Evolutionary conservation across 2,113 vertebrate species (phyloP).

Genomic region (Columba livia): DNA sequence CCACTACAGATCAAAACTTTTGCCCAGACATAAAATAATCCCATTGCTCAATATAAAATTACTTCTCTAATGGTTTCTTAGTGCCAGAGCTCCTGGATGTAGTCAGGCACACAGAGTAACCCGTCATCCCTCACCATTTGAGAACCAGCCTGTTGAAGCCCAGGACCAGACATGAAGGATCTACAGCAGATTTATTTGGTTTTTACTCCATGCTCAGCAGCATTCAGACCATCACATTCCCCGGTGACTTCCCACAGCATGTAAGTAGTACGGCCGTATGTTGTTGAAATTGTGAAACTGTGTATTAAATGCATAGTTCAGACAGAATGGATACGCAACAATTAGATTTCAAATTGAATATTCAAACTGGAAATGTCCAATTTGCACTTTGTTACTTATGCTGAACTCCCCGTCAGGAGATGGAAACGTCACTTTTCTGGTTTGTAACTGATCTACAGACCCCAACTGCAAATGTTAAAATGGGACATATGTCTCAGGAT

Average conservation of each 20-base stretch:
- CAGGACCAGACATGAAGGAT: not conserved
- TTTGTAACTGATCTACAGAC: not conserved
- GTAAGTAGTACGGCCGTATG: rapidly evolving
- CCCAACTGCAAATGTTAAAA: not conserved
- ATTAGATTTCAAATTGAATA: rapidly evolving
- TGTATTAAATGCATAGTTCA: not conserved
- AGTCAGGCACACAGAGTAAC: not conserved
- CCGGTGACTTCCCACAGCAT: not conserved
- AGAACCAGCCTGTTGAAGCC: not conserved
- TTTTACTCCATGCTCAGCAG: not conserved
- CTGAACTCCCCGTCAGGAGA: not conserved
- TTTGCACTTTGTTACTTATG: not conserved
- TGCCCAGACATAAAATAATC: slow-evolving; percentile 28
- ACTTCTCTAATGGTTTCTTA: not conserved
- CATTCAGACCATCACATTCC: rapidly evolving
- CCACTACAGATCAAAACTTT: slow-evolving; percentile 12
- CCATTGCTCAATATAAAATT: not conserved
- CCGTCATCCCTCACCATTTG: not conserved
- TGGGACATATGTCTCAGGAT: not conserved
- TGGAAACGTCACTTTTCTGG: not conserved
- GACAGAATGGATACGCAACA: too few species aligned
- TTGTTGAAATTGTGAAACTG: not conserved
- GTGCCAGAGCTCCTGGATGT: slow-evolving; percentile 39
- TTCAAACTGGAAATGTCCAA: not conserved
- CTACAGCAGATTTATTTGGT: not conserved